Base-by-base conservation (phyloP, 30 jellyfish, hydroid and myxozoan species). In the Clytia hemisphaerica region DNA sequence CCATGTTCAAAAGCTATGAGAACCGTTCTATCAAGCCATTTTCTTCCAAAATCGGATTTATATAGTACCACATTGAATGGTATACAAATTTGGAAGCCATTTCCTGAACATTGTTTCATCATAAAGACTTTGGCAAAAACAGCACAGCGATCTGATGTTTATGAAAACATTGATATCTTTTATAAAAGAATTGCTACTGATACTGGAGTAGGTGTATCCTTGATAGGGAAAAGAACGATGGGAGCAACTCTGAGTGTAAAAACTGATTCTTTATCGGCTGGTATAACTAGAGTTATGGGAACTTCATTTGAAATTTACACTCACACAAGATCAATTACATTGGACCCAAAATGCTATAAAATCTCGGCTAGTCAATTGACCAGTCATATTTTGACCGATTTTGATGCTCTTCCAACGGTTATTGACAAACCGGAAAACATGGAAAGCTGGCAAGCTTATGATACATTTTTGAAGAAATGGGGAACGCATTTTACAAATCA, bases 181-280 rank as follows among this genome's bases (percentile, higher is more conserved):
- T 40, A 40, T n/a, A 40, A n/a, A 40, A 40, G 53, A n/a, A 40
- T 40, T 40, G 53, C 53, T 40, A 7, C 53, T n/a, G 53, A 40
- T 40, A 40, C 53, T 7, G 53, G 53, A 7, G 16, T 40, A 10
- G 16, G 53, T 40, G 16, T 40, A n/a, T 7, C 10, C 16, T n/a
- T 40, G 10, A n/a, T 40, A 40, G 53, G 53, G 16, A 40, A 40
- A n/a, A 10, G 16, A n/a, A 40, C 53, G 53, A 40, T 40, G 53
- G 53, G 53, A 7, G 53, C 53, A n/a, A 40, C 53, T n/a, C 16
- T 40, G 53, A 40, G 16, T 40, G 53, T 40, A 7, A 40, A 40
- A 40, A 40, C 53, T 40, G 53, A 40, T n/a, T 40, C 53, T 40
- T 40, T 40, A 40, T 40, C 53, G 16, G 53, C 53, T 40, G 53